phyloP scores from a whole-genome alignment of 2,888 invertebrate species.

The Epirrhoe tristata region DNA sequence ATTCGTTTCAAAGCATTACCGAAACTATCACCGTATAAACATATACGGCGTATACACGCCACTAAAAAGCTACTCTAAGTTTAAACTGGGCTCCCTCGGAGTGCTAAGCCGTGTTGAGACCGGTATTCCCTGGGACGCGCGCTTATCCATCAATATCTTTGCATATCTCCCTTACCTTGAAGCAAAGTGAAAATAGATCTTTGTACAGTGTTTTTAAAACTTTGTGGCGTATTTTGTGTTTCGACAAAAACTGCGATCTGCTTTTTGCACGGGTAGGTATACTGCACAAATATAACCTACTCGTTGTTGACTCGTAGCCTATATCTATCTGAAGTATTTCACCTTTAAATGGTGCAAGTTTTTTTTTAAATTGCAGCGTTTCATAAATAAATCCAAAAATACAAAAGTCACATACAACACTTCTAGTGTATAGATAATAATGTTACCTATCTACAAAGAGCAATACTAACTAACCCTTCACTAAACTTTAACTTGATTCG shows the following conservation, averaged over 20 bases:
- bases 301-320: too few species aligned
- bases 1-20: constrained; percentile 32
- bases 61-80: constrained; percentile 60
- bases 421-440: too few species aligned
- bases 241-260: neutral
- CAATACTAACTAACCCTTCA: neutral
- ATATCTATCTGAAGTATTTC: too few species aligned
- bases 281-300: too few species aligned
- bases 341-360: too few species aligned
- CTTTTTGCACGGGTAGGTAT: too few species aligned
- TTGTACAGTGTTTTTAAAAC: neutral
- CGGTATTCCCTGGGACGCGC: constrained; percentile 74
- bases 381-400: too few species aligned
- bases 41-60: constrained; percentile 29
- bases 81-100: constrained; percentile 75
- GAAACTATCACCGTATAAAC: constrained; percentile 40
- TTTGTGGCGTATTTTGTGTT: neutral
- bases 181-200: constrained; percentile 21
- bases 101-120: constrained; percentile 85
- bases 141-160: constrained; percentile 85
- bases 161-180: constrained; percentile 62
- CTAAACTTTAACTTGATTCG: neutral
- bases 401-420: too few species aligned
- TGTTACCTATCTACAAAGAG: neutral
- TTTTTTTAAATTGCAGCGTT: too few species aligned